Base-by-base conservation (phyloP, 2,888 invertebrate genomes). In the Liposcelis brunnea region DNA sequence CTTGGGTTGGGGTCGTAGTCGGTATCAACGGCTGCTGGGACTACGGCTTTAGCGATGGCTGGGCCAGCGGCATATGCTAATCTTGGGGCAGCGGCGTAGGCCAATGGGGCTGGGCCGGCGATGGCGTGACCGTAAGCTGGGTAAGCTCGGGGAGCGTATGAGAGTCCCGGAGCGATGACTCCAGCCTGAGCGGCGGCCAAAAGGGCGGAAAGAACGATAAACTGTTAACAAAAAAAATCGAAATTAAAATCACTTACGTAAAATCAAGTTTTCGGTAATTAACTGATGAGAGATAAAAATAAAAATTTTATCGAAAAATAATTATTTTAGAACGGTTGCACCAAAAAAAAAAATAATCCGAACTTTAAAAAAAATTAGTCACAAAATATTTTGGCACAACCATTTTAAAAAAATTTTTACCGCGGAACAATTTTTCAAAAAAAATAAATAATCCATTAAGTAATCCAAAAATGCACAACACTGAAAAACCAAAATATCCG, bases 181-280 rank as follows among this genome's bases (percentile, higher is more conserved):
- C 77, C 77, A 47, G 76, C 77, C 57, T 68, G 69, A 55, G 71
- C 73, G 51, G 69, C 65, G 54, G 74, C 71, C 61, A 73, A 67
- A 55, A 68, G 64, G 58, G 74, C 68, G 57, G 69, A 63, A 56
- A 77, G 61, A 46, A 72, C 60, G 52, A 53, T 47, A 36, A 53
- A 49, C 53, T 53, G 46, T 12, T 38, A 47, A 31, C 42, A 21
- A 45, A 45, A 32, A 45, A 49, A 47, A 42, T 14, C 19, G 42
- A 46, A 12, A 45, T 26, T 43, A 37, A n/a, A 34, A 26, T 26
- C 26, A 26, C 26, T 26, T 26, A 26, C 26, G 26, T 16, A 42
- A 16, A 19, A 48, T 45, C 34, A 8, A 19, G 11, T 19, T 12
- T 11, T n/a, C n/a, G n/a, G n/a, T n/a, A n/a, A 16, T 37, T 26